Base-by-base conservation (phyloP, 1,140 invertebrate species). In the Eubasilissa regina region DNA sequence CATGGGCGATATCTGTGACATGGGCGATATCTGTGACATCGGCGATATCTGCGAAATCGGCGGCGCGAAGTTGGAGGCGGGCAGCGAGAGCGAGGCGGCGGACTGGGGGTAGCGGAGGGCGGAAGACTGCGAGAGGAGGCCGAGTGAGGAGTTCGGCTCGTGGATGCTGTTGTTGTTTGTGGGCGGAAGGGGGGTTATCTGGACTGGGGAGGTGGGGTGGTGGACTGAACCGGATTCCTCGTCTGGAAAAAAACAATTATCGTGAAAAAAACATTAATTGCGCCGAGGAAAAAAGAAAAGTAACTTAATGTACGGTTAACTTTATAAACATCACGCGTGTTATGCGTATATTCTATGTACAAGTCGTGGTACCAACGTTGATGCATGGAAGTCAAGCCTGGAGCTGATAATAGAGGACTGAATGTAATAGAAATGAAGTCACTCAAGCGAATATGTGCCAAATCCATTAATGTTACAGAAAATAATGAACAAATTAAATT, bases 181-280 rank as follows among this genome's bases (percentile, higher is more conserved):
- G 7, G 51, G 64, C 3, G 72, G n/a, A 9, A 78, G 55, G 0
- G 76, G 73, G 19, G 74, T 53, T 25, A 70, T 75, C 72, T 68
- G 66, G 44, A 47, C 70, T 55, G 78, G 74, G n/a, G 81, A 80
- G n/a, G 80, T 47, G 12, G 62, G 66, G 76, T 70, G 51, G 60
- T 60, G 73, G 44, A 48, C 21, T 48, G 44, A 44, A 9, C 21
- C 53, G 25, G 25, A 58, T 15, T 53, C 58, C 11, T 68, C 75
- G 0, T 77, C 60, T 68, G 47, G 12, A n/a, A 76, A 12, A 44
- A n/a, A 55, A 55, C 45, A 47, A 4, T 6, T 1, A 35, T 35
- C 25, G 25, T 35, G 25, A 35, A 35, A 35, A 35, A 35, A 35
- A 3, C 6, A 35, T 35, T 3, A 35, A 35, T 35, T 6, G 25